Percentiles rank a stretch among this genome's conserved stretches.
Evolutionary conservation across 2,797 vertebrate genomes (phyloP).

Genomic region (Lutjanus argentimaculatus): DNA sequence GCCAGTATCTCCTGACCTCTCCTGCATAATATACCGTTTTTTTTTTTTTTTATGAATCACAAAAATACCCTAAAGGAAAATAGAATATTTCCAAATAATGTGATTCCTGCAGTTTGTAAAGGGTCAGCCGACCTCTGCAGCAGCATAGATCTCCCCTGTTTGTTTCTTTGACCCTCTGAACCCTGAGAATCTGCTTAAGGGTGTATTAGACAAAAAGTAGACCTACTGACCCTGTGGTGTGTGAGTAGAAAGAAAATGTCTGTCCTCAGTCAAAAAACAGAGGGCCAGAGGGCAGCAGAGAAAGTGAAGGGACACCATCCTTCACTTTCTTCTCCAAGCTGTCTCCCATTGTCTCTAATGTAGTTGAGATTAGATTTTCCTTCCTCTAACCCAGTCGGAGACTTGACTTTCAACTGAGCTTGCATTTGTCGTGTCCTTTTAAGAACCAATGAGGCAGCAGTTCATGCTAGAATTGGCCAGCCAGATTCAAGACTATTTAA

Average conservation of each 20-base stretch:
- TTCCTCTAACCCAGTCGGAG: conserved; percentile 24
- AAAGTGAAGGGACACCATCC: conserved; percentile 46
- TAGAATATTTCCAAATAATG: conserved; percentile 38
- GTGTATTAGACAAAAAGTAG: conserved; percentile 52
- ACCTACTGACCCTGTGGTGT: conserved; percentile 51
- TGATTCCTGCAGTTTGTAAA: conserved; percentile 34
- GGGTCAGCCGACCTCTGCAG: conserved; percentile 23
- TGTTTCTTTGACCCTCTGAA: conserved; percentile 40
- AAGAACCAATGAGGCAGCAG: conserved; percentile 51
- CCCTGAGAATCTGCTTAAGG: conserved; percentile 54
- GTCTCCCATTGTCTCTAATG: conserved; percentile 54
- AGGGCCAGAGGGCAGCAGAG: conserved; percentile 44
- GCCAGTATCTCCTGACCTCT: background rate
- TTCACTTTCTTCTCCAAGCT: conserved; percentile 47
- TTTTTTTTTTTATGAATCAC: background rate
- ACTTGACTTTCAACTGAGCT: conserved; percentile 52
- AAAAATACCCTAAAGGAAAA: conserved; percentile 28
- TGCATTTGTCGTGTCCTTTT: conserved; percentile 46
- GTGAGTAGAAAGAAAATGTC: conserved; percentile 58
- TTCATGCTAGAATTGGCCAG: conserved; percentile 30
- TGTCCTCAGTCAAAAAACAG: conserved; percentile 50
- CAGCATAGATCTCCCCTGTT: conserved; percentile 3
- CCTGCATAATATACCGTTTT: background rate
- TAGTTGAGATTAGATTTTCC: conserved; percentile 30
- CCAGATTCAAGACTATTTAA: conserved; percentile 62